phyloP scores from a whole-genome alignment of 2,888 invertebrate species.

The Clivina fossor region DNA sequence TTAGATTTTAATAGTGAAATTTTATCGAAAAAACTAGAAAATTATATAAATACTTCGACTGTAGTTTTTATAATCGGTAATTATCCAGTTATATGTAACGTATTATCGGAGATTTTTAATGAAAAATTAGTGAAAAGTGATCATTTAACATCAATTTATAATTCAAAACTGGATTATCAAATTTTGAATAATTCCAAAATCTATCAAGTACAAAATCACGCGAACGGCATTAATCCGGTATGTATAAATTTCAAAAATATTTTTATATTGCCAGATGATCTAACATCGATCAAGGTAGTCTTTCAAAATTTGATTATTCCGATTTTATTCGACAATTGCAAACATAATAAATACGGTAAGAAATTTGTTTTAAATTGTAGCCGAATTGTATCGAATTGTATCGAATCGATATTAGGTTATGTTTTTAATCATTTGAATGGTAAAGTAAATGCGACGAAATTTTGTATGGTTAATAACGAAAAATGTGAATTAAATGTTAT shows the following conservation, averaged over 20 bases:
- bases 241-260: slow-evolving; percentile 24
- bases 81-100: slow-evolving; percentile 6
- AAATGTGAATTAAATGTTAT: slow-evolving; percentile 20
- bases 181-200: slow-evolving; percentile 15
- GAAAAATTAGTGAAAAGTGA: slow-evolving; percentile 21
- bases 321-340: slow-evolving; percentile 3
- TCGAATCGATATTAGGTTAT: neutral
- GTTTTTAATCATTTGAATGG: slow-evolving; percentile 1
- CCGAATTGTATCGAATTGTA: slow-evolving; percentile 3
- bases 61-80: slow-evolving; percentile 8
- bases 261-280: slow-evolving; percentile 17
- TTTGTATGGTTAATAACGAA: slow-evolving; percentile 18
- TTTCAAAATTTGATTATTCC: slow-evolving; percentile 10
- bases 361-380: slow-evolving; percentile 21
- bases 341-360: slow-evolving; percentile 4
- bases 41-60: slow-evolving; percentile 11
- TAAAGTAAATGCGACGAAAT: neutral
- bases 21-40: slow-evolving; percentile 9
- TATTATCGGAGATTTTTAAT: slow-evolving; percentile 17
- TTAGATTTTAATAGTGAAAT: slow-evolving; percentile 7
- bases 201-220: slow-evolving; percentile 18
- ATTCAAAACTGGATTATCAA: neutral
- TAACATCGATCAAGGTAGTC: slow-evolving; percentile 20
- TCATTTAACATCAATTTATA: slow-evolving; percentile 24
- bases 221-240: slow-evolving; percentile 17